A percentile compares a stretch with the other conserved stretches of the same genome.
Evolutionary conservation across 2,797 vertebrate species (phyloP).

Genomic region (Ptychobarbus kaznakovi): DNA sequence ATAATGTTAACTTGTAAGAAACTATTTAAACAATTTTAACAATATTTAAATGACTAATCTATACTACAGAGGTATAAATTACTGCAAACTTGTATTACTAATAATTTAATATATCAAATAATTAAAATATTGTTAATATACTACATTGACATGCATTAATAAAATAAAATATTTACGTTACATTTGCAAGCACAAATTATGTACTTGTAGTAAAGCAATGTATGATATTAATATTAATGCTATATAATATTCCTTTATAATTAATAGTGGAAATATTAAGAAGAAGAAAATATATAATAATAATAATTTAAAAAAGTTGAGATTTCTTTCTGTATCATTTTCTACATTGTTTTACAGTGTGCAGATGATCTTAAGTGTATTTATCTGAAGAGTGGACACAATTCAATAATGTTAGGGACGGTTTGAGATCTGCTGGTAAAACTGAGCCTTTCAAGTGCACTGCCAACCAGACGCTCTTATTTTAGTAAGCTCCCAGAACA

Average conservation of each 20-base stretch:
- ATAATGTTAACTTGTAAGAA: neutral
- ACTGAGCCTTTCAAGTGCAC: conserved; percentile 17
- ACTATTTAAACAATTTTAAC: neutral
- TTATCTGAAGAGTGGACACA: neutral
- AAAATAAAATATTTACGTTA: neutral
- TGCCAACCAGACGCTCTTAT: conserved; percentile 38
- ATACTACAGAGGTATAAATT: neutral
- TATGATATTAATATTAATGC: no score
- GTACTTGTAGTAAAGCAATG: neutral
- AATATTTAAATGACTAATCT: neutral
- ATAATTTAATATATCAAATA: neutral
- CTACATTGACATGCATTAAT: neutral
- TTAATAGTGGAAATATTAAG: neutral
- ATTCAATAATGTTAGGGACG: neutral
- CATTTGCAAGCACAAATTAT: neutral
- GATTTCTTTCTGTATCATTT: neutral
- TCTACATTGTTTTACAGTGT: neutral
- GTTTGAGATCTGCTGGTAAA: conserved; percentile 15
- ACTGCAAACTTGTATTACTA: neutral
- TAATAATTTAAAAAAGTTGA: neutral
- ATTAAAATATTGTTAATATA: neutral
- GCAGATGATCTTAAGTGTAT: neutral
- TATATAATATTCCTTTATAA: neutral
- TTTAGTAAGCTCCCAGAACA: conserved; percentile 31
- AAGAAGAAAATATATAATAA: neutral